Evolutionary conservation across 2,888 invertebrate genomes (phyloP).

Genomic region (Odontomyia ornata): DNA sequence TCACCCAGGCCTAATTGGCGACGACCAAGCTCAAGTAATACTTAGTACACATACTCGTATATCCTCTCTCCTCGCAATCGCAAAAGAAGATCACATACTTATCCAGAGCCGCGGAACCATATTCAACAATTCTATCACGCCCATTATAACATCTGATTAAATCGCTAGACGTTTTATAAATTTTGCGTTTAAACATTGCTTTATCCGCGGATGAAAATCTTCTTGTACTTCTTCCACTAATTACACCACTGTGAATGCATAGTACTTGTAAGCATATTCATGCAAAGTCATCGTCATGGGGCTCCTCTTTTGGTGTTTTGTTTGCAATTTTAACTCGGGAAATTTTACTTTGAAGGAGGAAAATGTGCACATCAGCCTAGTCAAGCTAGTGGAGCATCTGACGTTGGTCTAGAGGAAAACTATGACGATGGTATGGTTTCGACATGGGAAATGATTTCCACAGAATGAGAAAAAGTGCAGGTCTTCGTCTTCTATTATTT

Average conservation of each 20-base stretch:
- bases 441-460: constrained; percentile 43
- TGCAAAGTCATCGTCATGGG: background rate
- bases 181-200: constrained; percentile 33
- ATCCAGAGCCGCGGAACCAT: background rate
- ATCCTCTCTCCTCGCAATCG: constrained; percentile 1
- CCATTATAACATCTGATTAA: constrained; percentile 34
- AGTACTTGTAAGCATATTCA: too few species aligned
- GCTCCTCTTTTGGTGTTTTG: background rate
- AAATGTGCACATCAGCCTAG: constrained; percentile 25
- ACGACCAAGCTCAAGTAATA: constrained; percentile 14
- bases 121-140: constrained; percentile 34
- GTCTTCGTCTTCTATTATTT: background rate
- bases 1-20: constrained; percentile 38
- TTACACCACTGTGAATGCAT: constrained; percentile 30
- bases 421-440: constrained; percentile 32
- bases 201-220: constrained; percentile 1
- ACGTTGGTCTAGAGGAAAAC: constrained; percentile 17
- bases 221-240: constrained; percentile 35
- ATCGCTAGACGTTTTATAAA: constrained; percentile 32
- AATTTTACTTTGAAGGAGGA: background rate
- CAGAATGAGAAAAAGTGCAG: constrained; percentile 27
- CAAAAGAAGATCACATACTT: constrained; percentile 27
- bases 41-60: too few species aligned
- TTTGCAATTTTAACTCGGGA: background rate
- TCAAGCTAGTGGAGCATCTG: background rate